Conservation (phyloP, 2,888 invertebrate species). For the Patella caerulea region DNA sequence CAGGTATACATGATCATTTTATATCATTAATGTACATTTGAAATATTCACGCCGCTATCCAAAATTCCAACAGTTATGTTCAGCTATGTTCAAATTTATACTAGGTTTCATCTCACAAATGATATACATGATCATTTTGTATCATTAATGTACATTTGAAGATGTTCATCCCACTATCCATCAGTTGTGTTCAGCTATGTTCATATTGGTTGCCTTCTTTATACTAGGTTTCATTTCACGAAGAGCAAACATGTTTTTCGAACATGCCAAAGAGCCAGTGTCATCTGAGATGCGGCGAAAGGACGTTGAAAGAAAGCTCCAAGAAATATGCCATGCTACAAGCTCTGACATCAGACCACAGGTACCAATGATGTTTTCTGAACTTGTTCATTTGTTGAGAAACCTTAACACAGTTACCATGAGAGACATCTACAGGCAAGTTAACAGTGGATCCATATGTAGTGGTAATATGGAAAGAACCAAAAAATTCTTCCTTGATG, state of each 20-base stretch:
- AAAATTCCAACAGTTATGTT: no score
- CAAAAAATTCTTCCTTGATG: constrained; percentile 79
- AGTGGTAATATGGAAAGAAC: constrained; percentile 43
- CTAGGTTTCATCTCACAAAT: constrained; percentile 74
- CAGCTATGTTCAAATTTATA: constrained; percentile 22
- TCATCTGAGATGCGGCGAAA: constrained; percentile 16
- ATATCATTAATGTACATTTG: no score
- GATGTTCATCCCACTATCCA: no score
- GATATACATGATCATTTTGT: no score
- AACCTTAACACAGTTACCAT: constrained; percentile 67
- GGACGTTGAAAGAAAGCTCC: constrained; percentile 46
- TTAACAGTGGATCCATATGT: constrained; percentile 45
- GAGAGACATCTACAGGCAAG: constrained; percentile 50
- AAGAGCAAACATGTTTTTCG: constrained; percentile 28
- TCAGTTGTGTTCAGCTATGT: no score
- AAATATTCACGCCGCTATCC: no score
- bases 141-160: no score
- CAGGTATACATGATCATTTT: constrained; percentile 59
- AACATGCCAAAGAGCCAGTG: constrained; percentile 21
- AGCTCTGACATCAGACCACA: constrained; percentile 68
- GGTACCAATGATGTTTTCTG: constrained; percentile 72
- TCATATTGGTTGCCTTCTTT: constrained; percentile 30
- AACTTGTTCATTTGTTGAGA: constrained; percentile 71
- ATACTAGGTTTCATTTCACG: constrained; percentile 74
- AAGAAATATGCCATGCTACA: constrained; percentile 57